Evolutionary conservation across 2,888 invertebrate species (phyloP), one percentile per base, ranked within the genome.

Genomic region (Timema cristinae): DNA sequence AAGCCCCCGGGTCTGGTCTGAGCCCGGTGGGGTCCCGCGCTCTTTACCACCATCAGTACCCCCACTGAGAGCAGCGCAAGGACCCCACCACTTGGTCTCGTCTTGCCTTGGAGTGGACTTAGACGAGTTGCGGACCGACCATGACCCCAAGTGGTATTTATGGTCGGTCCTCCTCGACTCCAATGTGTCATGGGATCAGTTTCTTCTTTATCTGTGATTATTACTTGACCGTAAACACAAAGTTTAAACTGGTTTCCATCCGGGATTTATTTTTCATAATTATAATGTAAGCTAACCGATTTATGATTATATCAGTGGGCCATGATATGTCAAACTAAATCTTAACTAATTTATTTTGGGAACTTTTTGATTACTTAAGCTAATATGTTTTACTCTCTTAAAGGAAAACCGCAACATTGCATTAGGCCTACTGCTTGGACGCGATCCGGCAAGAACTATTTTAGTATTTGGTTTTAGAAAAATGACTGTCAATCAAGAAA

Each of bases 1-100:
- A 91, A 91, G 84, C 91, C 91, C 68, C 87, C 86, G 70, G 84
- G 89, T 82, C 85, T 91, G 82, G 90, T 90, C 89, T 91, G 91
- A 91, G 90, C 89, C 88, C 87, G 90, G 89, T 86, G 89, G 90
- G 86, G 88, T 86, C 88, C 88, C 82, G 79, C 82, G 80, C 78
- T 75, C 71, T 71, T 75, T 75, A 75, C 67, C 74, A 73, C 68
- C 63, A 16, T 48, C 74, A 73, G 72, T 72, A 72, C 66, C 74
- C 71, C 67, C 74, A 75, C 69, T 74, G 72, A 70, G 72, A 15
- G 71, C 72, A 69, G 13, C 66, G 63, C 67, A 67, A 11, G 72
- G 67, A 72, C 75, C 73, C 72, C 70, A 67, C 70, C 68, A 56
- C 16, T 54, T 8, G 10, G 47, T 15, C 32, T 11, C 59, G 16